A percentile compares a stretch with the other conserved stretches of the same genome.
phyloP scores from a whole-genome alignment of 2,797 vertebrate species.

The Scolopax rusticola region DNA sequence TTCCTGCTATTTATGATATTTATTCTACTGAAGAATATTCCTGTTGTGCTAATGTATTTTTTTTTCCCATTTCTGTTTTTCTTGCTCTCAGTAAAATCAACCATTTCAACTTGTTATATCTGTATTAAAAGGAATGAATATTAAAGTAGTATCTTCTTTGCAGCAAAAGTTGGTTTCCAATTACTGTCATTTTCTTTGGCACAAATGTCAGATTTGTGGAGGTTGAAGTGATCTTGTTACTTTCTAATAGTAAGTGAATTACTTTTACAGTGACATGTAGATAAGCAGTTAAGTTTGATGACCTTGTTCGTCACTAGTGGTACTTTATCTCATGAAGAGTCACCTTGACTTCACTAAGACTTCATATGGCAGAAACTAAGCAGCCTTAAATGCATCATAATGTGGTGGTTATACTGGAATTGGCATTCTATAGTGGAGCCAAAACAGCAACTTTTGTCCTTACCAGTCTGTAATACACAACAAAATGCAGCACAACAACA shows the following conservation, averaged over 20 bases:
- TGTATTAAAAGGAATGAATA: background rate
- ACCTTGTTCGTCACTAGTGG: background rate
- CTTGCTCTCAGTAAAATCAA: background rate
- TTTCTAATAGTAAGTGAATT: constrained; percentile 31
- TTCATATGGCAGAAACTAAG: background rate
- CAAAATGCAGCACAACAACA: background rate
- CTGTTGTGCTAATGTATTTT: background rate
- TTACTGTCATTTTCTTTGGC: constrained; percentile 26
- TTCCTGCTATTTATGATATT: background rate
- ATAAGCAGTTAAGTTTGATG: constrained; percentile 3
- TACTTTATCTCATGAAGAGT: background rate
- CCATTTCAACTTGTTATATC: background rate
- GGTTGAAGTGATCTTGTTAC: constrained; percentile 9
- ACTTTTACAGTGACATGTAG: constrained; percentile 10
- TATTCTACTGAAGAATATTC: background rate
- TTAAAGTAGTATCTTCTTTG: constrained; percentile 1
- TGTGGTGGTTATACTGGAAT: background rate
- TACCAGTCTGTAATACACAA: background rate
- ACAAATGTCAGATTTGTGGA: background rate
- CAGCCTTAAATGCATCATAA: background rate
- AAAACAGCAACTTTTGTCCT: background rate
- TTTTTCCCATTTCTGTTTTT: background rate
- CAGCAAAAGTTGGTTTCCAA: background rate
- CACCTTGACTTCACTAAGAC: constrained; percentile 17
- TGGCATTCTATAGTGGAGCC: background rate